A percentile compares a stretch with the other conserved stretches of the same genome.
phyloP scores from a whole-genome alignment of 2,888 invertebrate genomes.

The Acanthococcus lagerstroemiae region DNA sequence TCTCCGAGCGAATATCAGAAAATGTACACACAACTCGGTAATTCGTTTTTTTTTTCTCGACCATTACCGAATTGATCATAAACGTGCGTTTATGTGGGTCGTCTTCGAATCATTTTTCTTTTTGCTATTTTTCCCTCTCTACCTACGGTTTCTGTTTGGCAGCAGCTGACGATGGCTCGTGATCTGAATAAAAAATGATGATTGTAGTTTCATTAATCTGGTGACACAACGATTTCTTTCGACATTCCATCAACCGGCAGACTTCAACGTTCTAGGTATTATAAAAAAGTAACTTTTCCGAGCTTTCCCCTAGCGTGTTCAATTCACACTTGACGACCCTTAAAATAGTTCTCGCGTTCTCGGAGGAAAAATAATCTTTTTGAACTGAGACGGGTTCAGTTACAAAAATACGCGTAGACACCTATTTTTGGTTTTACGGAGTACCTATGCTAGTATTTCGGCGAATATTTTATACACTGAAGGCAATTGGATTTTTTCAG shows the following conservation, averaged over 20 bases:
- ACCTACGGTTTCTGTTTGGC: conserved; percentile 19
- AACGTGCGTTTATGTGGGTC: conserved; percentile 22
- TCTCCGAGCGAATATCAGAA: too few species aligned
- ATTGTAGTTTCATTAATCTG: conserved; percentile 32
- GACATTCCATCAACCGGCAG: conserved; percentile 28
- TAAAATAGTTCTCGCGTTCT: too few species aligned
- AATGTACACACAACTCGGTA: too few species aligned
- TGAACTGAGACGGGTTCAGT: too few species aligned
- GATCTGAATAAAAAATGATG: conserved; percentile 29
- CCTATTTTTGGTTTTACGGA: too few species aligned
- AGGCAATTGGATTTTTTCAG: too few species aligned
- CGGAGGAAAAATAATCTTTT: too few species aligned
- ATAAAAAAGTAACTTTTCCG: not conserved
- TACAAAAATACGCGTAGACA: too few species aligned
- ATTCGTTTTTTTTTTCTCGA: too few species aligned
- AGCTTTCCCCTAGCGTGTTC: not conserved
- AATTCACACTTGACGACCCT: not conserved
- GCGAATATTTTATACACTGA: too few species aligned
- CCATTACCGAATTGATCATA: conserved; percentile 16
- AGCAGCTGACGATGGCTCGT: conserved; percentile 29
- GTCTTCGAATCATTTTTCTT: conserved; percentile 29
- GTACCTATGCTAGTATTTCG: too few species aligned
- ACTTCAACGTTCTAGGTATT: conserved; percentile 1
- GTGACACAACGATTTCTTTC: conserved; percentile 32
- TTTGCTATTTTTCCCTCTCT: conserved; percentile 6